Evolutionary conservation across 2,797 vertebrate species (phyloP).

Genomic region (Loris lydekkerianus): DNA sequence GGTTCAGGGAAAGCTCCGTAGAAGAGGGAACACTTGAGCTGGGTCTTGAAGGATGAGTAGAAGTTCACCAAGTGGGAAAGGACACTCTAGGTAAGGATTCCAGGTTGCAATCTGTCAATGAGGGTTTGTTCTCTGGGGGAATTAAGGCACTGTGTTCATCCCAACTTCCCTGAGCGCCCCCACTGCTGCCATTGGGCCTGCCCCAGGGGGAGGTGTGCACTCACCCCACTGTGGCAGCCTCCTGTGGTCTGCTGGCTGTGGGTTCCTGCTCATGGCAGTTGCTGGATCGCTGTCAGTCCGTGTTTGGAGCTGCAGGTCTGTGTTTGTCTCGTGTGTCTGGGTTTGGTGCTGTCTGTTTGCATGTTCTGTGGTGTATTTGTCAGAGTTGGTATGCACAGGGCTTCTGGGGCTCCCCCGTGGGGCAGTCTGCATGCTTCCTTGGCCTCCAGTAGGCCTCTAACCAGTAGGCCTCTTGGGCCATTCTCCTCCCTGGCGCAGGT

Average conservation of each 20-base stretch:
- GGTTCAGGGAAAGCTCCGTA: conserved; percentile 86
- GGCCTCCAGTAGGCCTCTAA: background rate
- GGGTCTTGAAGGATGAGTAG: conserved; percentile 87
- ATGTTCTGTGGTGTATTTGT: conserved; percentile 75
- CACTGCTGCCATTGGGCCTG: background rate
- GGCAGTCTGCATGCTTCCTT: background rate
- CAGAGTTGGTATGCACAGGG: background rate
- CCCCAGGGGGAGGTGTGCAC: background rate
- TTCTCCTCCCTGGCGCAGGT: background rate
- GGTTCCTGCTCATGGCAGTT: background rate
- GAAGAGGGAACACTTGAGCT: conserved; percentile 86
- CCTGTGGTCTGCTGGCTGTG: conserved; percentile 16
- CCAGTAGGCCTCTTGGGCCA: background rate
- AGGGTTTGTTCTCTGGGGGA: conserved; percentile 80
- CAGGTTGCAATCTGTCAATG: conserved; percentile 71
- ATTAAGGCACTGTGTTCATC: conserved; percentile 46
- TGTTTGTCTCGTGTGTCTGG: conserved; percentile 62
- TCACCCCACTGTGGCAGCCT: background rate
- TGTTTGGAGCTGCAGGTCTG: conserved; percentile 24
- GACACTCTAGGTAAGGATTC: conserved; percentile 85
- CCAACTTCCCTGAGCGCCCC: conserved; percentile 16
- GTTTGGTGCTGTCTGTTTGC: conserved; percentile 75
- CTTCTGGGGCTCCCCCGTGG: background rate
- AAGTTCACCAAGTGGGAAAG: conserved; percentile 86
- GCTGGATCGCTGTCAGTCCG: background rate